Conservation (phyloP, 2,113 vertebrate species). For the Varanus komodoensis region DNA sequence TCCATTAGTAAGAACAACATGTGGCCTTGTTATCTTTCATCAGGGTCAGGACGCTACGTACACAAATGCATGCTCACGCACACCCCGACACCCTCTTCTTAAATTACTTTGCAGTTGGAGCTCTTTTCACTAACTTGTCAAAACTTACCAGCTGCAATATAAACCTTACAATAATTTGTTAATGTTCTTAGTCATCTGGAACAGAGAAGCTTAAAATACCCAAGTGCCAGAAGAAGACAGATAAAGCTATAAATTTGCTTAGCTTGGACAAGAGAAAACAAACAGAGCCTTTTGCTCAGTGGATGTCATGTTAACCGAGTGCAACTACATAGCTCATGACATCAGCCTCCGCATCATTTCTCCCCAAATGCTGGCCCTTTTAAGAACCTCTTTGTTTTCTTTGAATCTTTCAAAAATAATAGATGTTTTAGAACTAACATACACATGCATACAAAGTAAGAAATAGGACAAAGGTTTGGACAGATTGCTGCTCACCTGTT, state of each 20-base stretch:
- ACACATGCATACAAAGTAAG: neutral
- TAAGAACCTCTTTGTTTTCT: conserved; percentile 58
- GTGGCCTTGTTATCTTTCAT: neutral
- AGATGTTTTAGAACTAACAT: neutral
- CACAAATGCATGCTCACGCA: neutral
- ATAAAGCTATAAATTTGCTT: conserved; percentile 67
- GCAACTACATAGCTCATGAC: conserved; percentile 56
- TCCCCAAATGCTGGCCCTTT: conserved; percentile 45
- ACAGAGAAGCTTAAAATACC: conserved; percentile 69
- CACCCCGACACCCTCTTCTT: neutral
- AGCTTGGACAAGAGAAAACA: conserved; percentile 61
- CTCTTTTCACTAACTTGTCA: conserved; percentile 59
- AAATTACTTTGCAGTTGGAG: conserved; percentile 55
- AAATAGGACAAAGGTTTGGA: neutral
- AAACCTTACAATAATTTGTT: conserved; percentile 70
- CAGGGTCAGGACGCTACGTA: neutral
- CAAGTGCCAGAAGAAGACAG: conserved; percentile 70
- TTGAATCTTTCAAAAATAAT: conserved; percentile 52
- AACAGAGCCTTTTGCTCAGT: conserved; percentile 59
- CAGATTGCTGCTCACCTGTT: neutral
- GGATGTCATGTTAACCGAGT: conserved; percentile 53
- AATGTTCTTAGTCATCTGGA: conserved; percentile 62
- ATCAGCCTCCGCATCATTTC: conserved; percentile 64
- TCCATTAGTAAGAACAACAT: neutral
- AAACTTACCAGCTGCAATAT: conserved; percentile 57